These are phyloP conservation scores for Poecilia velifera DNA, from an alignment of 2,797 vertebrate genomes.

Conservation along the genomic window DNA sequence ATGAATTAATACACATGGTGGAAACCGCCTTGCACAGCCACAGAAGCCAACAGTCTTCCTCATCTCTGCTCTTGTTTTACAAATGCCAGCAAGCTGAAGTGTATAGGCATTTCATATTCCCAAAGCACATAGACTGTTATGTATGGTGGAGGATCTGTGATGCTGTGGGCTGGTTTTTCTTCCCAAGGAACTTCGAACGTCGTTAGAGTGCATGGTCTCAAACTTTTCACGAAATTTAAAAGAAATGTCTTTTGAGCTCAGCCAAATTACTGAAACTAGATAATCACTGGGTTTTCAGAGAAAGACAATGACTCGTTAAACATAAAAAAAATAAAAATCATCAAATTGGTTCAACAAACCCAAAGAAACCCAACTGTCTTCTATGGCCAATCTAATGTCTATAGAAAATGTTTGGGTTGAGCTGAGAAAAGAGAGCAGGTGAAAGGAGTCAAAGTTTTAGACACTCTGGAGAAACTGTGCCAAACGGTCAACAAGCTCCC, in stretches of 20 bases:
- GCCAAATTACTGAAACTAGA: not conserved
- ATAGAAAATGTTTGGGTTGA: not conserved
- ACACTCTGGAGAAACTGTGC: not conserved
- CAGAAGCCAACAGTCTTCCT: not conserved
- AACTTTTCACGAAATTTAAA: not conserved
- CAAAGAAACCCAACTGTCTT: not conserved
- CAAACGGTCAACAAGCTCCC: not conserved
- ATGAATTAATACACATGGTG: not conserved
- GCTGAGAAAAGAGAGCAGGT: not conserved
- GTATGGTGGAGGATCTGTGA: not conserved
- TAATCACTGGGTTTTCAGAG: not conserved
- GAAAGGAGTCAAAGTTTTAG: not conserved
- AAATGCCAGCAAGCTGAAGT: not conserved
- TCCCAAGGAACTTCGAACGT: not conserved
- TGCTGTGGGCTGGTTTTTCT: not conserved
- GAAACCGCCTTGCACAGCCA: not conserved
- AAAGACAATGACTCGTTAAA: not conserved
- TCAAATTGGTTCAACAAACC: not conserved
- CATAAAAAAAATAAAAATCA: not conserved
- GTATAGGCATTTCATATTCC: not conserved
- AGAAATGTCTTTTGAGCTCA: not conserved
- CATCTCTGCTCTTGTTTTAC: not conserved
- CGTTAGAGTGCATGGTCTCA: not conserved
- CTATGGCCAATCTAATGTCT: not conserved
- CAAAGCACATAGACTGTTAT: not conserved